A percentile compares a stretch with the other conserved stretches of the same genome.
Evolutionary conservation across 2,113 vertebrate species (phyloP).

Genomic region (Protobothrops mucrosquamatus): DNA sequence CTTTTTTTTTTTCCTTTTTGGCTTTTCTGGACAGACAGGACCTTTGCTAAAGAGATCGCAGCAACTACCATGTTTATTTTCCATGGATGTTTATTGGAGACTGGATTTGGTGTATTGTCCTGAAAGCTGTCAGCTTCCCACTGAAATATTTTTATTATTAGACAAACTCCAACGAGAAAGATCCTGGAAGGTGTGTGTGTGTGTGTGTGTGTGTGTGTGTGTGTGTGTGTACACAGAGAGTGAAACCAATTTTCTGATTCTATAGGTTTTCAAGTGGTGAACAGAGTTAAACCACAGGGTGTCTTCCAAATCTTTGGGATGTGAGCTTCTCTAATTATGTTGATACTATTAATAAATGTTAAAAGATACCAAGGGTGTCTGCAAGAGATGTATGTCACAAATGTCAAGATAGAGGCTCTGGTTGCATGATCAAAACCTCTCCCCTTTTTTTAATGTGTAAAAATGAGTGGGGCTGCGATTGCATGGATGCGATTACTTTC

Average conservation of each 20-base stretch:
- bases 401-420: neutral
- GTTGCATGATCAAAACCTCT: neutral
- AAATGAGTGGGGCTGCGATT: neutral
- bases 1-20: neutral
- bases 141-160: neutral
- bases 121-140: neutral
- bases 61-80: neutral
- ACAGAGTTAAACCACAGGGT: neutral
- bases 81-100: neutral
- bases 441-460: fast-evolving
- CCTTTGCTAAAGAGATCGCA: neutral
- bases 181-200: neutral
- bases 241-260: neutral
- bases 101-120: neutral
- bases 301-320: neutral
- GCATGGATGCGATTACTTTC: neutral
- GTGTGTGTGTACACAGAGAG: neutral
- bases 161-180: neutral
- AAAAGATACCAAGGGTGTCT: neutral
- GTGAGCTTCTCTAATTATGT: neutral
- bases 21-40: neutral
- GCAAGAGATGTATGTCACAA: neutral
- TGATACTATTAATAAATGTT: neutral
- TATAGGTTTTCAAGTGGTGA: neutral
- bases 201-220: too few relatives aligned